Evolutionary conservation across 1,140 invertebrate species (phyloP), one percentile per base, ranked within the genome.

Genomic region (Nomia melanderi): DNA sequence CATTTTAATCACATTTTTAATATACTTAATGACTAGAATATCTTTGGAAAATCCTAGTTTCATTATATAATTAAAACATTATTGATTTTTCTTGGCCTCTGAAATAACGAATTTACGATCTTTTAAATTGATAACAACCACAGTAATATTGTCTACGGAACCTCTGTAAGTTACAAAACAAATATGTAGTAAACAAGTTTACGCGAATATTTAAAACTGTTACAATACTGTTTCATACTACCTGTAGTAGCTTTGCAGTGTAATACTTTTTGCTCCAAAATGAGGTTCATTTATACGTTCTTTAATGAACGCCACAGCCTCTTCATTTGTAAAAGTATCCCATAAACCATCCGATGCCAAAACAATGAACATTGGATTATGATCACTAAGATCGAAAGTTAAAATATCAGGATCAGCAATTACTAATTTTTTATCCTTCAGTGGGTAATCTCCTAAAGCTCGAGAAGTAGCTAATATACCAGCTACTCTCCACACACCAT

Each of bases 401-500:
- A 98, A 92, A 85, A 99, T 97, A 90, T 99, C 98, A 29, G 98
- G 98, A 90, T 98, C 97, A 2, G 98, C 97, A 82, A 98, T 98
- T 12, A 99, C 96, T 83, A 98, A 94, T 88, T 97, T 97, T 88
- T 96, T 96, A 87, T 98, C 97, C 93, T 99, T 99, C 1, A 99
- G 92, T 33, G 98, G 97, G 92, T 98, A 98, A 93, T 99, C 98
- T 31, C 98, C 98, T 70, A 98, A 93, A 1, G 98, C 98, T 86
- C 98, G 93, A 17, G 98, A 99, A 41, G 98, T 99, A 3, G 98
- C 98, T 79, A 99, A 93, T 78, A 99, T 97, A 17, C 98, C 98
- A 65, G 97, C 97, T 12, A 99, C 98, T 86, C 98, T 93, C 98
- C 98, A 99, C 1, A 99, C 98, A 63, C 98, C 98, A 88, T 98